Evolutionary conservation across 2,113 vertebrate genomes (phyloP).

Genomic region (Prolemur simus): DNA sequence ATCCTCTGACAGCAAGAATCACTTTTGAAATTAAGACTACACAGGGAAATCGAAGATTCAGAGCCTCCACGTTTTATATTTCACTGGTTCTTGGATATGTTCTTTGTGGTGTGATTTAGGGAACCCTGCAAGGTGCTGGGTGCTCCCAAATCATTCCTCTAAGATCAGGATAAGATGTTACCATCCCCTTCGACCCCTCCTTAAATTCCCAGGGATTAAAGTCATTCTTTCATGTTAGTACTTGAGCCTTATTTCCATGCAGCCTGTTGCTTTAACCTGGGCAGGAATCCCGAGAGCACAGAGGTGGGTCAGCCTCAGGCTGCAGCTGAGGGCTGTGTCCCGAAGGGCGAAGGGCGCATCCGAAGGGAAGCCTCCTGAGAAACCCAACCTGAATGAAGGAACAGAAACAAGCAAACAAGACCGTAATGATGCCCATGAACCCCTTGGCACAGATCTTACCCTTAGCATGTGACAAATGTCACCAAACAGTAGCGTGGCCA

Average conservation of each 20-base stretch:
- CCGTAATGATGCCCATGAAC: neutral
- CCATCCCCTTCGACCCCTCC: neutral
- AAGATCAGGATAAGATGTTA: neutral
- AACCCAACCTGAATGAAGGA: neutral
- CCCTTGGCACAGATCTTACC: neutral
- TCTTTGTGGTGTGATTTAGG: neutral
- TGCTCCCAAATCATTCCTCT: neutral
- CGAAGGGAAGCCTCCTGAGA: neutral
- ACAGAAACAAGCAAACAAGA: neutral
- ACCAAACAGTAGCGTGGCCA: neutral
- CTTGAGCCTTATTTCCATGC: neutral
- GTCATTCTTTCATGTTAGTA: neutral
- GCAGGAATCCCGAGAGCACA: neutral
- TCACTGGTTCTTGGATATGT: neutral
- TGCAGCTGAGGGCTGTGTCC: neutral
- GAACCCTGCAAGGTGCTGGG: neutral
- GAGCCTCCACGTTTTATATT: neutral
- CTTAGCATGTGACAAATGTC: neutral
- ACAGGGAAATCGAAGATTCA: neutral
- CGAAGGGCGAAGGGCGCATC: too few relatives aligned
- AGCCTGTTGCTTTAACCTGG: neutral
- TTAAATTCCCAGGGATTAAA: neutral
- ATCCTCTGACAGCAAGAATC: neutral
- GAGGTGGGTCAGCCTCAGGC: neutral
- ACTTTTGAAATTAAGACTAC: neutral